Evolutionary conservation across 1,140 invertebrate species (phyloP).

Genomic region (Cardiocondyla obscurior): DNA sequence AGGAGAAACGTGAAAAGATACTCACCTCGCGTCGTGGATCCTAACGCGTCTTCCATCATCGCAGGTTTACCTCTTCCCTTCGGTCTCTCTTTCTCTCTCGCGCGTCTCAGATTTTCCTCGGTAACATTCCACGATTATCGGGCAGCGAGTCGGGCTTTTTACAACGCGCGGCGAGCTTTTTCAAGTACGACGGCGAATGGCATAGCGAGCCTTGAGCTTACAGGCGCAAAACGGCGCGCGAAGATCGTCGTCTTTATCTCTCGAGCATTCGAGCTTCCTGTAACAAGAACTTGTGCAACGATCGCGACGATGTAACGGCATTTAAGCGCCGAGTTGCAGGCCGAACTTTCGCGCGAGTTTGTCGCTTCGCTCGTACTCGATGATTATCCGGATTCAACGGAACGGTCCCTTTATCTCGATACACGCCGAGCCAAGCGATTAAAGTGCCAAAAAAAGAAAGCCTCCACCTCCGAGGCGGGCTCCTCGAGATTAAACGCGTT

Average conservation of each 20-base stretch:
- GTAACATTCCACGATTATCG: constrained; percentile 16
- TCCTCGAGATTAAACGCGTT: background rate
- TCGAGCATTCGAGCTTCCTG: background rate
- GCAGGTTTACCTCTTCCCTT: background rate
- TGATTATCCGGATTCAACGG: background rate
- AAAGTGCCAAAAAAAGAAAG: background rate
- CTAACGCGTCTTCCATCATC: constrained; percentile 1
- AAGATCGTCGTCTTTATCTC: background rate
- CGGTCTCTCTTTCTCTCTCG: background rate
- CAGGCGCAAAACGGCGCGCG: background rate
- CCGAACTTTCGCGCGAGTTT: background rate
- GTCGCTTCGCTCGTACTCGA: background rate
- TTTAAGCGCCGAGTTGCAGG: background rate
- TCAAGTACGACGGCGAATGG: background rate
- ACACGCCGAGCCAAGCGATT: background rate
- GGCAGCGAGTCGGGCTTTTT: background rate
- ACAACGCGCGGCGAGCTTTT: background rate
- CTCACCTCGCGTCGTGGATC: constrained; percentile 4
- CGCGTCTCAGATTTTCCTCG: background rate
- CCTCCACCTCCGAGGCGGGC: background rate
- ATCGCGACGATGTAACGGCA: background rate
- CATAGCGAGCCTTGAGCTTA: background rate
- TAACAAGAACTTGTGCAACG: background rate
- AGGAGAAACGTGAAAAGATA: background rate
- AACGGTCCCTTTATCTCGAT: background rate